Percentiles rank a stretch among this genome's conserved stretches.
Evolutionary conservation across 1,140 invertebrate species (phyloP).

Genomic region (Parasteatoda tepidariorum): DNA sequence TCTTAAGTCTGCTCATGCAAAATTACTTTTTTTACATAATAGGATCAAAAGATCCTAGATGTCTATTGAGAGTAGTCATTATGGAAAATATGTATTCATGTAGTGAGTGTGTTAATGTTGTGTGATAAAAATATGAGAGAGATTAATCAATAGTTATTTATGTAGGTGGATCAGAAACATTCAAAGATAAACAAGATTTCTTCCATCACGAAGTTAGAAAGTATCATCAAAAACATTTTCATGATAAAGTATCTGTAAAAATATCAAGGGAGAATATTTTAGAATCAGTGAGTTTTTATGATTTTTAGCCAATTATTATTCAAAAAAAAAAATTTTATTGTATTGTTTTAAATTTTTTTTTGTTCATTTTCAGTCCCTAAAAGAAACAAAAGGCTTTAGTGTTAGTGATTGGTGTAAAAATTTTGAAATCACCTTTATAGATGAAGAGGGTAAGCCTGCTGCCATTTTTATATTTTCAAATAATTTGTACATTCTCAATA

Average conservation of each 20-base stretch:
- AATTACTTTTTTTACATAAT: too few species aligned
- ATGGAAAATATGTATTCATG: too few species aligned
- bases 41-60: too few species aligned
- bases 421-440: slow-evolving; percentile 91
- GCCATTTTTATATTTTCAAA: not conserved
- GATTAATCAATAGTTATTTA: too few species aligned
- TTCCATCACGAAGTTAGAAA: slow-evolving; percentile 93
- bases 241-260: slow-evolving; percentile 83
- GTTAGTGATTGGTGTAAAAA: slow-evolving; percentile 90
- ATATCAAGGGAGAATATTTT: slow-evolving; percentile 83
- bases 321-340: not conserved
- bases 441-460: slow-evolving; percentile 83
- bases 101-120: too few species aligned
- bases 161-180: slow-evolving; percentile 88
- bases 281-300: slow-evolving; percentile 75
- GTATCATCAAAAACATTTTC: slow-evolving; percentile 84
- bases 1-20: too few species aligned
- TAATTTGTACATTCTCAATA: too few species aligned
- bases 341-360: not conserved
- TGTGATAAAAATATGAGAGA: too few species aligned
- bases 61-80: too few species aligned
- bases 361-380: slow-evolving; percentile 71
- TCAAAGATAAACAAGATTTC: slow-evolving; percentile 95
- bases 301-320: not conserved
- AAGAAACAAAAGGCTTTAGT: slow-evolving; percentile 84